Percentiles rank a stretch among this genome's conserved stretches.
Conservation (phyloP, 2,797 vertebrate genomes). For the Micrastur ruficollis region DNA sequence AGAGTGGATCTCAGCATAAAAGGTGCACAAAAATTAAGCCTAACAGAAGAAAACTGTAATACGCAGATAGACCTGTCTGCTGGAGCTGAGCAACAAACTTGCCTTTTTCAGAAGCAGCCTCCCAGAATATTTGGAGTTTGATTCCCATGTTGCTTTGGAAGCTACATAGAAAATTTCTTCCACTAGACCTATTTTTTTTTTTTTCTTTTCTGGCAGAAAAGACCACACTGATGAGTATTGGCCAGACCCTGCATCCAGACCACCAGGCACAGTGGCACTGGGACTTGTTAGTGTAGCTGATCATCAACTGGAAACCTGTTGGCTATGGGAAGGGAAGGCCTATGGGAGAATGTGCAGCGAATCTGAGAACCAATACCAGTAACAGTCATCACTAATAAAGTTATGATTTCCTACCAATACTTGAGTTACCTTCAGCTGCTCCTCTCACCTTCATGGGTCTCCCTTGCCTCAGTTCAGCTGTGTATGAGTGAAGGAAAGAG, state of each 20-base stretch:
- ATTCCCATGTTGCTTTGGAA: neutral
- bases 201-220: neutral
- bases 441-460: neutral
- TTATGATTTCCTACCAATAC: neutral
- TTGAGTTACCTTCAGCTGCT: neutral
- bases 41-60: neutral
- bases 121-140: neutral
- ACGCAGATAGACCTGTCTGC: neutral
- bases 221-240: neutral
- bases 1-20: neutral
- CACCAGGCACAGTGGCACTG: neutral
- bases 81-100: neutral
- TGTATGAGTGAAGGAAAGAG: neutral
- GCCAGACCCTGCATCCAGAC: neutral
- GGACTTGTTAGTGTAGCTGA: fast-evolving
- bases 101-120: neutral
- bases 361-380: neutral
- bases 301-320: neutral
- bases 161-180: neutral
- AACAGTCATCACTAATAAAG: neutral
- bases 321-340: neutral
- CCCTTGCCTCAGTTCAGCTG: neutral
- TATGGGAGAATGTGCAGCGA: neutral
- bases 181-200: too few relatives aligned
- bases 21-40: neutral